Percentiles rank a stretch among this genome's conserved stretches.
Evolutionary conservation across 1,140 invertebrate species (phyloP).

Genomic region (Solenopsis invicta): DNA sequence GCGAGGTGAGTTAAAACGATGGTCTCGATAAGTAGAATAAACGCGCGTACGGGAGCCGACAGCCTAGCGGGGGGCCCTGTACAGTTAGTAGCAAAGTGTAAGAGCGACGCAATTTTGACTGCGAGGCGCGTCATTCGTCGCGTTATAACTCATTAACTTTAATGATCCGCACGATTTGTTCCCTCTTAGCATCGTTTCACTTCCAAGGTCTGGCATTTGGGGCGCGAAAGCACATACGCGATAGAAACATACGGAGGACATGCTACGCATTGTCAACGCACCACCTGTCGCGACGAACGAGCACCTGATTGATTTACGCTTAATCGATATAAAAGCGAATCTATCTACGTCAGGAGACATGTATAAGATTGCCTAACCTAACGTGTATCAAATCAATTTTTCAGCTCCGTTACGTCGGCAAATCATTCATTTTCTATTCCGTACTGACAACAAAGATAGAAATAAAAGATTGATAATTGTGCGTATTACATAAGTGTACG

Average conservation of each 20-base stretch:
- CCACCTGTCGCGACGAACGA: slow-evolving; percentile 44
- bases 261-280: slow-evolving; percentile 47
- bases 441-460: neutral
- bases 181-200: slow-evolving; percentile 48
- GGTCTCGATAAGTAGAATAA: slow-evolving; percentile 32
- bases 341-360: neutral
- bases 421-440: neutral
- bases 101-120: slow-evolving; percentile 40
- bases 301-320: slow-evolving; percentile 49
- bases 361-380: neutral
- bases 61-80: neutral
- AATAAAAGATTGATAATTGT: neutral
- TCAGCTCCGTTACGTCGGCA: neutral
- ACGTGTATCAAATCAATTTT: neutral
- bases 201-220: slow-evolving; percentile 55
- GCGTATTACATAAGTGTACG: neutral
- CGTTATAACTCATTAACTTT: slow-evolving; percentile 58
- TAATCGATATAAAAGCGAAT: slow-evolving; percentile 12
- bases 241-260: slow-evolving; percentile 70
- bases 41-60: neutral
- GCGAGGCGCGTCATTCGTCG: slow-evolving; percentile 24
- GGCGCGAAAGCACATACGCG: slow-evolving; percentile 59
- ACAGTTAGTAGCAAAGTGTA: slow-evolving; percentile 14
- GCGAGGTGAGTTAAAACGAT: slow-evolving; percentile 27
- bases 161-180: slow-evolving; percentile 58